Evolutionary conservation across 1,140 invertebrate species (phyloP).

Genomic region (Diplogasteroides magnus): DNA sequence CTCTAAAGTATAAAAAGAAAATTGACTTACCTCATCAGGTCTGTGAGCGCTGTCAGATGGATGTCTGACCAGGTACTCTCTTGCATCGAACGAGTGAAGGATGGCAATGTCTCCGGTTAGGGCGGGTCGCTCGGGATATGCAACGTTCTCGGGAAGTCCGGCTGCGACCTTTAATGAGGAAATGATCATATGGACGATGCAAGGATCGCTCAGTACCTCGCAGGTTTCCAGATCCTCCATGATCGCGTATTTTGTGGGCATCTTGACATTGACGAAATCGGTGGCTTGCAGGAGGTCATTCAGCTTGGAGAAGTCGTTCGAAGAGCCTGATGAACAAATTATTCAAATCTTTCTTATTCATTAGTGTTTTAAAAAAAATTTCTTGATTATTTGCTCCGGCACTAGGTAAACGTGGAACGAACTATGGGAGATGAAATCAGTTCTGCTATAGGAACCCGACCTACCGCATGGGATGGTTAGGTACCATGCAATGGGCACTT

Average conservation of each 20-base stretch:
- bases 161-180: not conserved
- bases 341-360: too few relatives aligned
- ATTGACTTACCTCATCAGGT: not conserved
- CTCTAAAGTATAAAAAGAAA: too few relatives aligned
- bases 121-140: slow-evolving; percentile 21
- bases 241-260: slow-evolving; percentile 19
- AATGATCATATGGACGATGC: slow-evolving; percentile 23
- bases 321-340: too few relatives aligned
- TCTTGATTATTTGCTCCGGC: too few relatives aligned
- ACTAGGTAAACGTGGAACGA: too few relatives aligned
- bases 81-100: slow-evolving; percentile 27
- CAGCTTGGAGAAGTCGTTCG: slow-evolving; percentile 23
- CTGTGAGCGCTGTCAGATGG: not conserved
- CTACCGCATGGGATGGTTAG: slow-evolving; percentile 15
- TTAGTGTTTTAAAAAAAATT: too few relatives aligned
- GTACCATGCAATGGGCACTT: slow-evolving; percentile 28
- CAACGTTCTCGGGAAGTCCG: slow-evolving; percentile 25
- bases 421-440: too few relatives aligned
- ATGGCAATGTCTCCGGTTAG: slow-evolving; percentile 22
- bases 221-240: slow-evolving; percentile 22
- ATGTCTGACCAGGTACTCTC: slow-evolving; percentile 32
- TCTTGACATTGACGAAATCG: slow-evolving; percentile 28
- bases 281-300: slow-evolving; percentile 18
- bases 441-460: not conserved
- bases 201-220: slow-evolving; percentile 22